These are phyloP conservation scores for Xestoiulus laeticollis DNA, from an alignment of 2,888 invertebrate genomes.

Conservation along the genomic window DNA sequence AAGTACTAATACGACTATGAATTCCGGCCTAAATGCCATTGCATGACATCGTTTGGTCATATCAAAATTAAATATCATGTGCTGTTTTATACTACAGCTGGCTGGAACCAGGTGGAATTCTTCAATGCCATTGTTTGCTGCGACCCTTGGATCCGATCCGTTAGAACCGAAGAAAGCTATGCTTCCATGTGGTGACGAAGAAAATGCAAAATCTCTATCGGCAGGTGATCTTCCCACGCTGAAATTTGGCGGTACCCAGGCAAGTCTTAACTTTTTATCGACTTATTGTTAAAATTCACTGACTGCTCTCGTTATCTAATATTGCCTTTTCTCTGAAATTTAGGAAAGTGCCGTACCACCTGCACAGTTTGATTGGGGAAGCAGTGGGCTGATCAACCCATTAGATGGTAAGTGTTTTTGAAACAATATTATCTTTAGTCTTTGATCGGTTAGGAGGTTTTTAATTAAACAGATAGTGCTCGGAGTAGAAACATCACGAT, in stretches of 20 bases:
- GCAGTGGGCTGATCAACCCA: slow-evolving; percentile 77
- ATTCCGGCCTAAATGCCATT: too few relatives aligned
- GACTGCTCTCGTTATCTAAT: neutral
- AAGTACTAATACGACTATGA: too few relatives aligned
- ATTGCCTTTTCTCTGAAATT: neutral
- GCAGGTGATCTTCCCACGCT: neutral
- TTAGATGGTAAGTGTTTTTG: slow-evolving; percentile 67
- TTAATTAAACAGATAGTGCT: too few relatives aligned
- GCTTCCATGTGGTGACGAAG: slow-evolving; percentile 42
- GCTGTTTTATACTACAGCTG: slow-evolving; percentile 47
- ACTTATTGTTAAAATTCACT: neutral
- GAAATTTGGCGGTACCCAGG: neutral
- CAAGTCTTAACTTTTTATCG: neutral
- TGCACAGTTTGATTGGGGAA: slow-evolving; percentile 79
- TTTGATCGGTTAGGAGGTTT: too few relatives aligned
- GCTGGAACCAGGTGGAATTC: slow-evolving; percentile 55
- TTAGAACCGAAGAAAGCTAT: slow-evolving; percentile 55
- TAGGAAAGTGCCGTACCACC: slow-evolving; percentile 64
- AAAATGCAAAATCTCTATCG: neutral
- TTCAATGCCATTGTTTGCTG: slow-evolving; percentile 55
- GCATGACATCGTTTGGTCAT: too few relatives aligned
- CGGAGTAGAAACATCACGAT: too few relatives aligned
- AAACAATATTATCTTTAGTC: too few relatives aligned
- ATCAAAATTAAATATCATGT: neutral
- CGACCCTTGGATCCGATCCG: slow-evolving; percentile 54